These are phyloP conservation scores for Isurus oxyrinchus DNA, from an alignment of 2,113 vertebrate genomes.

Conservation along the genomic window DNA sequence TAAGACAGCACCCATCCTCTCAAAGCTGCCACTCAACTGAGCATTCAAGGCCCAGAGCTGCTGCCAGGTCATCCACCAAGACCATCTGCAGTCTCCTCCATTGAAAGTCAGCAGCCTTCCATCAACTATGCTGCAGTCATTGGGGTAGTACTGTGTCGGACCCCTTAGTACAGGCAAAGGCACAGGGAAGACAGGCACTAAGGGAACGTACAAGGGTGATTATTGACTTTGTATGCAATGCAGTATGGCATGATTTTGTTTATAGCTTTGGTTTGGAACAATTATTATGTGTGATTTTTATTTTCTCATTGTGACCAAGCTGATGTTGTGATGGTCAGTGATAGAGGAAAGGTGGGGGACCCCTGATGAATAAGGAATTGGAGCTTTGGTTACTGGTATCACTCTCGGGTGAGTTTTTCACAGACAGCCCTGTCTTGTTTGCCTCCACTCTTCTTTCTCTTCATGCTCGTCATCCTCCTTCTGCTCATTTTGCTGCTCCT, in stretches of 20 bases:
- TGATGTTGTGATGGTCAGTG: background rate
- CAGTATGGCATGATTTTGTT: background rate
- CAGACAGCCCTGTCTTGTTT: background rate
- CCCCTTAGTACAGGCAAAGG: background rate
- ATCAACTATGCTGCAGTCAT: background rate
- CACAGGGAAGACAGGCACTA: background rate
- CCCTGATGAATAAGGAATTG: background rate
- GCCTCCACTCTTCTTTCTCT: background rate
- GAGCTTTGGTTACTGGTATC: no score
- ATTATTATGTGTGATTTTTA: background rate
- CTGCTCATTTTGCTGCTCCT: background rate
- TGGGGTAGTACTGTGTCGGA: background rate
- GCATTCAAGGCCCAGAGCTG: background rate
- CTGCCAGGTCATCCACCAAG: background rate
- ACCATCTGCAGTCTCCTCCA: background rate
- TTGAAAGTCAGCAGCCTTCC: background rate
- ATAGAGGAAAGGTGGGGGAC: background rate
- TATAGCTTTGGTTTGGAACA: background rate
- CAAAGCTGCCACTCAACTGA: background rate
- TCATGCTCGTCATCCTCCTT: no score
- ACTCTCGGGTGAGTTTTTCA: background rate
- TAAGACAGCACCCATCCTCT: background rate
- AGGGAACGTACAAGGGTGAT: background rate
- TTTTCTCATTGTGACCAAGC: background rate
- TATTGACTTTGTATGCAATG: background rate